phyloP scores from a whole-genome alignment of 2,113 vertebrate genomes.

The Cromileptes altivelis region DNA sequence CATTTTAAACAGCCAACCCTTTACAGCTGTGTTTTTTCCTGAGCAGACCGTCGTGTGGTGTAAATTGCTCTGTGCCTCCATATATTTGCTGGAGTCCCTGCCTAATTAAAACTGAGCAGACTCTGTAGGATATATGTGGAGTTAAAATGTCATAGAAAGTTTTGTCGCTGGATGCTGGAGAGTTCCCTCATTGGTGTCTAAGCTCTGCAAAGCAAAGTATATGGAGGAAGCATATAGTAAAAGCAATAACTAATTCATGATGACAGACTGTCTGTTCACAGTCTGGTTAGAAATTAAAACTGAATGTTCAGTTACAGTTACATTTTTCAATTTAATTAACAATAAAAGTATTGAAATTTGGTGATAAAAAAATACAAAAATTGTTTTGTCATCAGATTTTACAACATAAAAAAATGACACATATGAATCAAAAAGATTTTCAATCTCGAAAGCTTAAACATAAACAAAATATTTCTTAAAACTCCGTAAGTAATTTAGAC shows the following conservation, averaged over 20 bases:
- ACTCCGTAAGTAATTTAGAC: too few species aligned
- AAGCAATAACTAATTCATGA: slow-evolving; percentile 3
- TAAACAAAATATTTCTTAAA: too few species aligned
- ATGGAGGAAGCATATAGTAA: not conserved
- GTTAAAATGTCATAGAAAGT: slow-evolving; percentile 31
- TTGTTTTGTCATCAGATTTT: too few species aligned
- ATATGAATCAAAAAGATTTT: too few species aligned
- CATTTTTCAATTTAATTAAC: too few species aligned
- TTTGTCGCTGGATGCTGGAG: slow-evolving; percentile 1
- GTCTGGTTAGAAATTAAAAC: not conserved
- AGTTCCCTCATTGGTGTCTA: not conserved
- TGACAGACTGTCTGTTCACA: not conserved
- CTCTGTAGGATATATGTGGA: slow-evolving; percentile 8
- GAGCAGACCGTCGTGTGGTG: not conserved
- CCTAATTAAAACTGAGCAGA: slow-evolving; percentile 53
- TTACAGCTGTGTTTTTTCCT: not conserved
- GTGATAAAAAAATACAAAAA: too few species aligned
- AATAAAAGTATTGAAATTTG: too few species aligned
- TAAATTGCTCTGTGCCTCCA: slow-evolving; percentile 41
- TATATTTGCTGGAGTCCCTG: slow-evolving; percentile 45
- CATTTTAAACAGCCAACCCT: not conserved
- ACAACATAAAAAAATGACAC: too few species aligned
- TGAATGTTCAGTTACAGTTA: not conserved
- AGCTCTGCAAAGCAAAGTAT: not conserved
- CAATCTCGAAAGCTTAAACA: too few species aligned